Conservation (phyloP, 2,113 vertebrate genomes). For the Gracilinanus agilis region DNA sequence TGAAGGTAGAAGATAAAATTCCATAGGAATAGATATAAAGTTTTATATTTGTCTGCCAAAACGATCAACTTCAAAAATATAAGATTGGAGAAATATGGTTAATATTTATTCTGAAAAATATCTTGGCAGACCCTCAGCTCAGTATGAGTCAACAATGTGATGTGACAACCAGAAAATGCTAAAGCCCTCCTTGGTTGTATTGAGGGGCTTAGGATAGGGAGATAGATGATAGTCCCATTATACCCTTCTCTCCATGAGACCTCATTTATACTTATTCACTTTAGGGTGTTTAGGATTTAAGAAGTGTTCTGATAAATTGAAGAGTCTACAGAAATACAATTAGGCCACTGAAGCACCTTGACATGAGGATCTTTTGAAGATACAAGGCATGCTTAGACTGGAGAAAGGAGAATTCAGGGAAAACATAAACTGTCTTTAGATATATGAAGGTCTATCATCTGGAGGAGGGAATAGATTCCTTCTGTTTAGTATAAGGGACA, state of each 20-base stretch:
- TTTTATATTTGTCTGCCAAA: not conserved
- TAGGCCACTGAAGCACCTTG: not conserved
- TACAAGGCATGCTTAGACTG: not conserved
- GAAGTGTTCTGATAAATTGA: not conserved
- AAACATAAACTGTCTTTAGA: not conserved
- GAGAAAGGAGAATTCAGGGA: not conserved
- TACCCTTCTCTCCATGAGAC: not conserved
- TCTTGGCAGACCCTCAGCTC: not conserved
- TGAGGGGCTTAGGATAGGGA: not conserved
- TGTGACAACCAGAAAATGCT: not conserved
- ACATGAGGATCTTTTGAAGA: not conserved
- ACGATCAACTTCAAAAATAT: not conserved
- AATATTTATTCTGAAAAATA: not conserved
- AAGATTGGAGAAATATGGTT: not conserved
- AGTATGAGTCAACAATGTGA: not conserved
- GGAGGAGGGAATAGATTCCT: not conserved
- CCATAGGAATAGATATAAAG: not conserved
- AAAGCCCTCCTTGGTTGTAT: not conserved
- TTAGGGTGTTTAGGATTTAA: not conserved
- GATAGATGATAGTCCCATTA: not conserved
- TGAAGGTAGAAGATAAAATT: not conserved
- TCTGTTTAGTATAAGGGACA: not conserved
- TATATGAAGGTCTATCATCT: not conserved
- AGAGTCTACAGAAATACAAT: not conserved
- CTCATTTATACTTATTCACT: not conserved